Evolutionary conservation across 2,113 vertebrate species (phyloP).

Genomic region (Platichthys flesus): DNA sequence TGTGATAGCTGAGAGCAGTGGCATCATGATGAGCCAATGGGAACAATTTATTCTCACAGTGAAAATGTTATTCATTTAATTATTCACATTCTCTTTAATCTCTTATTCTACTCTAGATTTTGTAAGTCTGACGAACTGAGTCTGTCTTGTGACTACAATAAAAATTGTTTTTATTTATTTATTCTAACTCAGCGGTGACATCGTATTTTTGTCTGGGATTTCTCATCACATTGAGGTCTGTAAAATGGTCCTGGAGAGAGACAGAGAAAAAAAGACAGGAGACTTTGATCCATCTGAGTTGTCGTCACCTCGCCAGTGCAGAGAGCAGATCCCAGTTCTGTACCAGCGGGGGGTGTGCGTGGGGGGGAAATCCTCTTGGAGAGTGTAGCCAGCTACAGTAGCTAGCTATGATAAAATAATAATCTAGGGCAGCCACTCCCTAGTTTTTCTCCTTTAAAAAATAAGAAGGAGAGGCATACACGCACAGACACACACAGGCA

Average conservation of each 20-base stretch:
- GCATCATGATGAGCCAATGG: not conserved
- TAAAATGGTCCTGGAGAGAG: conserved; percentile 2
- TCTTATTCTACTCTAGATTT: not conserved
- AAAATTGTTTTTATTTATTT: no score
- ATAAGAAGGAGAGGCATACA: conserved; percentile 34
- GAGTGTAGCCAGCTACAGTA: conserved; percentile 64
- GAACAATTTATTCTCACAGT: not conserved
- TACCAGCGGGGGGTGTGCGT: conserved; percentile 20
- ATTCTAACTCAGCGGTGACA: not conserved
- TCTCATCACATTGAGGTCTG: not conserved
- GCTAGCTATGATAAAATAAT: conserved; percentile 80
- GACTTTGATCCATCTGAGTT: conserved; percentile 16
- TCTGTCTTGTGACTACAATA: not conserved
- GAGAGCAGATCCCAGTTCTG: conserved; percentile 56
- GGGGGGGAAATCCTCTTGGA: conserved; percentile 73
- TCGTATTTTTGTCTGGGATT: not conserved
- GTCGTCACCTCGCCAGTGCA: conserved; percentile 37
- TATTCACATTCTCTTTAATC: not conserved
- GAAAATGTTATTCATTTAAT: not conserved
- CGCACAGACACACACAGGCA: conserved; percentile 9
- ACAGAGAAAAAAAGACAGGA: conserved; percentile 18
- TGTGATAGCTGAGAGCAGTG: not conserved
- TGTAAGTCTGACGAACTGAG: not conserved
- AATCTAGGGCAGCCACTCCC: conserved; percentile 81
- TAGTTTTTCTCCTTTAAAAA: conserved; percentile 49